Percentiles rank a stretch among this genome's conserved stretches.
These are phyloP conservation scores for Perizoma flavofasciatum DNA, from an alignment of 2,888 invertebrate genomes.

Conservation along the genomic window DNA sequence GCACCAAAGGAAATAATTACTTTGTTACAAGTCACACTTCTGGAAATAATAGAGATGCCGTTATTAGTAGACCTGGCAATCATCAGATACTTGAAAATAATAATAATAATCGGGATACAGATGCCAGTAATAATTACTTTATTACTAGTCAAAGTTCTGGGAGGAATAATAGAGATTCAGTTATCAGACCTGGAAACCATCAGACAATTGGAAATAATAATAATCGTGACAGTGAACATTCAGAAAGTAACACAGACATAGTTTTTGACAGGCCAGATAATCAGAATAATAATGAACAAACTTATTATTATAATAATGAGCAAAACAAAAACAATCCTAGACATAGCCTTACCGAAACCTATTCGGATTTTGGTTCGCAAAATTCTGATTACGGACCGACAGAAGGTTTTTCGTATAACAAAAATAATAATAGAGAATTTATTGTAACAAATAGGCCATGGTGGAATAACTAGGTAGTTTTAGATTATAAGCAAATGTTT, in stretches of 20 bases:
- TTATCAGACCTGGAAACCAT: constrained; percentile 17
- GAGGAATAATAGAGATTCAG: constrained; percentile 2
- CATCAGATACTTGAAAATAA: constrained; percentile 18
- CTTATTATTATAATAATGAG: constrained; percentile 15
- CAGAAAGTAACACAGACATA: constrained; percentile 11
- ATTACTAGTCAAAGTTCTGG: constrained; percentile 18
- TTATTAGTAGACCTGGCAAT: constrained; percentile 14
- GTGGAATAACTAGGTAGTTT: constrained; percentile 23
- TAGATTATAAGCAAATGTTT: background rate
- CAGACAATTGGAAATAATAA: constrained; percentile 10
- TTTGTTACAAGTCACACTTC: constrained; percentile 11
- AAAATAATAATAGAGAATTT: constrained; percentile 18
- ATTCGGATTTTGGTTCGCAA: constrained; percentile 16
- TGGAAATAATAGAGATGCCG: constrained; percentile 9
- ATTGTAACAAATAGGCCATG: constrained; percentile 18
- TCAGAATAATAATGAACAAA: constrained; percentile 12
- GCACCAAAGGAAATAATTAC: too few species aligned
- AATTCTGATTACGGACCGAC: constrained; percentile 22
- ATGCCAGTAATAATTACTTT: constrained; percentile 9
- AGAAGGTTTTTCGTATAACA: constrained; percentile 20
- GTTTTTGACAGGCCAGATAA: background rate
- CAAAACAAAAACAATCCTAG: constrained; percentile 3
- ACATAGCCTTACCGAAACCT: constrained; percentile 12
- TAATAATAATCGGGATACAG: constrained; percentile 1
- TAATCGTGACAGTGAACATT: constrained; percentile 17